A percentile compares a stretch with the other conserved stretches of the same genome.
Conservation (phyloP, 2,888 invertebrate genomes). For the Itoplectis maculator region DNA sequence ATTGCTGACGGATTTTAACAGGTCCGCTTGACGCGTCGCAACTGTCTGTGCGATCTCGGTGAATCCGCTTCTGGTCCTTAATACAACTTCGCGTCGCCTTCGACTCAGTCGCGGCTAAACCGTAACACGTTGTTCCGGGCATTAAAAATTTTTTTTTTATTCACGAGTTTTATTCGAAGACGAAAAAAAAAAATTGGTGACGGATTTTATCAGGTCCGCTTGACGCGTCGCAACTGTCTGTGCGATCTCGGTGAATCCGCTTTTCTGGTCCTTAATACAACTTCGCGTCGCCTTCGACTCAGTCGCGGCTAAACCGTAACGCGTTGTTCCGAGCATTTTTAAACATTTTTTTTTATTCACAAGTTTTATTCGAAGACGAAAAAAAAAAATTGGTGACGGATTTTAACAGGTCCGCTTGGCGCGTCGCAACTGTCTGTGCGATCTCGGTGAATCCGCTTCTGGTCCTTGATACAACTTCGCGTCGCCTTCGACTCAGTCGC, state of each 20-base stretch:
- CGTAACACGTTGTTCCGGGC: no score
- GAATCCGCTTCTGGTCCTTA: not conserved
- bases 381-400: no score
- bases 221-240: not conserved
- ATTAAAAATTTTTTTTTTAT: conserved; percentile 8
- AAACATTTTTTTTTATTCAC: not conserved
- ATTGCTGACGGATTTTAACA: no score
- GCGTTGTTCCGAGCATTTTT: not conserved
- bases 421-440: conserved; percentile 8
- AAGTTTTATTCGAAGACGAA: no score
- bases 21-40: not conserved
- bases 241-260: conserved; percentile 4
- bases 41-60: conserved; percentile 10
- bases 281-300: not conserved
- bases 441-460: conserved; percentile 2
- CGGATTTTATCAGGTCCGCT: no score
- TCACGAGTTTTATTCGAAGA: no score
- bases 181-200: no score
- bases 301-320: not conserved
- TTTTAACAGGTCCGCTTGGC: not conserved
- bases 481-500: not conserved
- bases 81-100: conserved; percentile 12
- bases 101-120: no score
- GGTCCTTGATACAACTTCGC: conserved; percentile 13
- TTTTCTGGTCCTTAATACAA: conserved; percentile 9